These are phyloP conservation scores for Linyphia triangularis DNA, from an alignment of 2,888 invertebrate species.

Conservation along the genomic window DNA sequence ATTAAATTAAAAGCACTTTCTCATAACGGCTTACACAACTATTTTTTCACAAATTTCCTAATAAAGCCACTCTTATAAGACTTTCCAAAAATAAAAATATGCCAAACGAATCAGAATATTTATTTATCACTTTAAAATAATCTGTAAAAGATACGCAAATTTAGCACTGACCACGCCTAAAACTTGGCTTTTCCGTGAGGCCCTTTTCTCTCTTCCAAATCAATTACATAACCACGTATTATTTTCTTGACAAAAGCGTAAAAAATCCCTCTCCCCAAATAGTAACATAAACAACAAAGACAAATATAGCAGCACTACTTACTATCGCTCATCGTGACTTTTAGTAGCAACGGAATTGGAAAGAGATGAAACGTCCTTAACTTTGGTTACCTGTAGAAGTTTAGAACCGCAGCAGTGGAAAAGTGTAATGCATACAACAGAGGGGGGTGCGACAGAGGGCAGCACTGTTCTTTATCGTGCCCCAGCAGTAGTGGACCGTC, in stretches of 20 bases:
- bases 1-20: too few relatives aligned
- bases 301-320: slow-evolving; percentile 14
- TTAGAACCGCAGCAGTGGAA: slow-evolving; percentile 43
- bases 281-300: slow-evolving; percentile 15
- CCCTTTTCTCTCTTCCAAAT: not conserved
- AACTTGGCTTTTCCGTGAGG: slow-evolving; percentile 12
- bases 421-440: slow-evolving; percentile 43
- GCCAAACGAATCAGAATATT: too few relatives aligned
- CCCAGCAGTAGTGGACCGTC: slow-evolving; percentile 29
- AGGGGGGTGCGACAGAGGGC: slow-evolving; percentile 55
- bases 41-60: too few relatives aligned
- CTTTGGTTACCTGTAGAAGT: slow-evolving; percentile 53
- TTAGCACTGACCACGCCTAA: slow-evolving; percentile 23
- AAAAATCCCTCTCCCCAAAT: not conserved
- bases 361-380: slow-evolving; percentile 15
- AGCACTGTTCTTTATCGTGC: slow-evolving; percentile 51
- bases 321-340: slow-evolving; percentile 61
- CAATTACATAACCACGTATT: slow-evolving; percentile 15
- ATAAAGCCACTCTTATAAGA: too few relatives aligned
- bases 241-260: not conserved
- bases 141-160: not conserved
- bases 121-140: too few relatives aligned
- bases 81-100: too few relatives aligned
- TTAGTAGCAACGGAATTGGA: not conserved
- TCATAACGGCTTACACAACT: too few relatives aligned